Evolutionary conservation across 2,888 invertebrate species (phyloP).

Genomic region (Agonopterix heracliana): DNA sequence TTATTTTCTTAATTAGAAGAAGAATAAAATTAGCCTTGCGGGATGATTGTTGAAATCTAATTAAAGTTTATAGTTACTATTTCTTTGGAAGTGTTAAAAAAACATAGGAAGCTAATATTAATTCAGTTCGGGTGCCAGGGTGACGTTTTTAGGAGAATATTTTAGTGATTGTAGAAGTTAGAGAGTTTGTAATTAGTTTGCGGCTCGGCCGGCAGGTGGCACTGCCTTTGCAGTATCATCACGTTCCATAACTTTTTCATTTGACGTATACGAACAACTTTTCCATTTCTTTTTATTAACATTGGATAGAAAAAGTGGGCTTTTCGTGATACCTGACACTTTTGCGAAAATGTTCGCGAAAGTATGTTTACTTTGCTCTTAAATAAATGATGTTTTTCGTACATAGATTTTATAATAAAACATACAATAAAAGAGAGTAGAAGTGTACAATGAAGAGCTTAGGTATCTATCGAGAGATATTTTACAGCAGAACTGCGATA

Average conservation of each 20-base stretch:
- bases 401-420: no score
- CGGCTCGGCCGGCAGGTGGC: slow-evolving; percentile 57
- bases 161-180: slow-evolving; percentile 70
- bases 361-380: slow-evolving; percentile 11
- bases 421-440: no score
- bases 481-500: no score
- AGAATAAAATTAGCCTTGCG: no score
- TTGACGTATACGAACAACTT: slow-evolving; percentile 69
- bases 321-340: slow-evolving; percentile 57
- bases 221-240: slow-evolving; percentile 60
- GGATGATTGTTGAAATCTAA: not conserved
- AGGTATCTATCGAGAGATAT: no score
- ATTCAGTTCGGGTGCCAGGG: slow-evolving; percentile 56
- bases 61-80: no score
- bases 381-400: no score
- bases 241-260: slow-evolving; percentile 75
- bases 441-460: no score
- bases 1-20: no score
- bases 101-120: slow-evolving; percentile 13
- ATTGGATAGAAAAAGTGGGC: slow-evolving; percentile 71
- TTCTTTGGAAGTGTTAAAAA: no score
- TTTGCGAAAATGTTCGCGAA: not conserved
- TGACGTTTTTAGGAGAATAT: slow-evolving; percentile 73
- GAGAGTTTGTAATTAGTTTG: slow-evolving; percentile 72
- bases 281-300: slow-evolving; percentile 75